Conservation (phyloP, 2,888 invertebrate species). For the Melolontha melolontha region DNA sequence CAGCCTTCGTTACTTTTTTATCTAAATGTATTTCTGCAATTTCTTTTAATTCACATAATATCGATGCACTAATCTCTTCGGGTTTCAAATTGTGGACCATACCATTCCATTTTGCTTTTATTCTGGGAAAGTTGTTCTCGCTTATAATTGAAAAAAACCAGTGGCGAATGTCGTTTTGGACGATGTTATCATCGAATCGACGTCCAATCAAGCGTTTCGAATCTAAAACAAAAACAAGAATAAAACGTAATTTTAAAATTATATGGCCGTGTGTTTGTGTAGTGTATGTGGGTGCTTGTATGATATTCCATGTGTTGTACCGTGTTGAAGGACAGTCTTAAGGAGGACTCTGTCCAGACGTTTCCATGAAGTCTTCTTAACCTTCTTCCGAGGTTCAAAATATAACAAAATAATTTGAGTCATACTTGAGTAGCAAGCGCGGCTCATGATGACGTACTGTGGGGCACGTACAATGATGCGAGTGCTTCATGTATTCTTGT, state of each 20-base stretch:
- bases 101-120: slow-evolving; percentile 40
- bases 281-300: too few relatives aligned
- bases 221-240: slow-evolving; percentile 47
- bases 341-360: too few relatives aligned
- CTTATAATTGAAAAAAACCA: slow-evolving; percentile 49
- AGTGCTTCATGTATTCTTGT: too few relatives aligned
- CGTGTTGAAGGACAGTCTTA: too few relatives aligned
- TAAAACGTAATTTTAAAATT: background rate
- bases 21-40: slow-evolving; percentile 46
- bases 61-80: slow-evolving; percentile 49
- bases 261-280: background rate
- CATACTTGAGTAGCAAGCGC: too few relatives aligned
- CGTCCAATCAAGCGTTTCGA: slow-evolving; percentile 53
- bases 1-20: slow-evolving; percentile 47
- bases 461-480: too few relatives aligned
- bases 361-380: too few relatives aligned
- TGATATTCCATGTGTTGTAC: too few relatives aligned
- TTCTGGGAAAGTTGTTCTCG: slow-evolving; percentile 47
- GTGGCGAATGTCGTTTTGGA: slow-evolving; percentile 48
- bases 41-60: slow-evolving; percentile 48
- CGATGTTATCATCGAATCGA: slow-evolving; percentile 47
- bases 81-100: slow-evolving; percentile 44
- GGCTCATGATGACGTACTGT: too few relatives aligned
- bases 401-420: too few relatives aligned
- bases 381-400: too few relatives aligned